Conservation (phyloP, 2,888 invertebrate species). For the Cotesia congregata region DNA sequence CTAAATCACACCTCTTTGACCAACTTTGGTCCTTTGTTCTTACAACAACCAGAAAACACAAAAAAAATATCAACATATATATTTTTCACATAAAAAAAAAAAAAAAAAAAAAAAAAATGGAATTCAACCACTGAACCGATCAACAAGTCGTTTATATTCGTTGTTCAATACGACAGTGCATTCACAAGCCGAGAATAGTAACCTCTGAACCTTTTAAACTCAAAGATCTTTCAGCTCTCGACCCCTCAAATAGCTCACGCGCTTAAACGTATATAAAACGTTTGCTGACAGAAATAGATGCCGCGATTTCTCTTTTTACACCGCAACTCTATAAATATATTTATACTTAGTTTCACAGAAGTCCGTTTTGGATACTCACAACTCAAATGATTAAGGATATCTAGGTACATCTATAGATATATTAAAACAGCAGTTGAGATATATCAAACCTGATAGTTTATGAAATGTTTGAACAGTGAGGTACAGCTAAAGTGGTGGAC, state of each 20-base stretch:
- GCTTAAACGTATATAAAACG: neutral
- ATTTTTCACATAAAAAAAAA: constrained; percentile 2
- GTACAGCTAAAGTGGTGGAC: neutral
- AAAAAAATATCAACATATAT: neutral
- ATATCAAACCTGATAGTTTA: neutral
- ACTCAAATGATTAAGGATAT: neutral
- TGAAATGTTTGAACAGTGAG: neutral
- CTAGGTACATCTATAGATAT: neutral
- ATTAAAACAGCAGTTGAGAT: neutral
- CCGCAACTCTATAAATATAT: neutral
- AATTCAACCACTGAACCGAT: constrained; percentile 41
- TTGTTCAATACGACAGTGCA: constrained; percentile 32
- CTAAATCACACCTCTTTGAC: too few relatives aligned
- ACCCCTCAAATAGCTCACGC: neutral
- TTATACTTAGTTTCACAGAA: neutral
- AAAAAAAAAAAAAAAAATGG: neutral
- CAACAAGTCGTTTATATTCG: constrained; percentile 53
- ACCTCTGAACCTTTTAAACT: constrained; percentile 47
- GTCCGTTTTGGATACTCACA: neutral
- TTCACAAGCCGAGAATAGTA: constrained; percentile 50
- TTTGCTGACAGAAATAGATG: neutral
- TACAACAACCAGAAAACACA: too few relatives aligned
- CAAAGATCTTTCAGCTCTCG: constrained; percentile 3
- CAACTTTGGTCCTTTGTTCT: too few relatives aligned
- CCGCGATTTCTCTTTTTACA: constrained; percentile 8